phyloP scores from a whole-genome alignment of 2,797 vertebrate genomes.

The Mus caroli region DNA sequence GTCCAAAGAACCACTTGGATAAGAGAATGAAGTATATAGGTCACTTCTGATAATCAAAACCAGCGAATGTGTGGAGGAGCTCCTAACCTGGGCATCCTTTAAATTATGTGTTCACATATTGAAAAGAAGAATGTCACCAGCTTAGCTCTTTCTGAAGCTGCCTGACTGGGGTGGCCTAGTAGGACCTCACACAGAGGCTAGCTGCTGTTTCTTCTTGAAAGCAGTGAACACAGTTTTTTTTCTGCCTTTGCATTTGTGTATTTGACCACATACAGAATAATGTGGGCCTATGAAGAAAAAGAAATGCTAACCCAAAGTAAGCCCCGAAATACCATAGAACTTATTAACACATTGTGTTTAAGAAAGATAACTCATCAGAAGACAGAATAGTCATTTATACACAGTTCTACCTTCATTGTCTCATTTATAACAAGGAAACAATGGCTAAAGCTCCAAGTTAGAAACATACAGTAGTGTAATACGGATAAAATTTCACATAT shows the following conservation, averaged over 20 bases:
- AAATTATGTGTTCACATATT: slow-evolving; percentile 24
- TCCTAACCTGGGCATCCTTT: slow-evolving; percentile 39
- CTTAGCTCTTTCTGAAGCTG: slow-evolving; percentile 8
- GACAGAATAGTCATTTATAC: slow-evolving; percentile 13
- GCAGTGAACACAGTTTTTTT: not conserved
- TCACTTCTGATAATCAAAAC: slow-evolving; percentile 62
- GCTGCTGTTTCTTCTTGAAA: slow-evolving; percentile 58
- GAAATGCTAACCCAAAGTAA: slow-evolving; percentile 15
- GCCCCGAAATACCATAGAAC: slow-evolving; percentile 54
- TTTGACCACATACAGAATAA: slow-evolving; percentile 36
- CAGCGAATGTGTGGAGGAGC: not conserved
- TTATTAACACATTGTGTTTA: slow-evolving; percentile 37
- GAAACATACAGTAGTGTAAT: slow-evolving; percentile 10
- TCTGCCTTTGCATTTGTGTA: slow-evolving; percentile 33
- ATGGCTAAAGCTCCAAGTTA: slow-evolving; percentile 1
- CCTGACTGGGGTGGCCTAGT: not conserved
- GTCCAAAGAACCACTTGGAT: slow-evolving; percentile 6
- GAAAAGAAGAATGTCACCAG: slow-evolving; percentile 43
- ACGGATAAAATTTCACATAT: not conserved
- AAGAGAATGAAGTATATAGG: slow-evolving; percentile 5
- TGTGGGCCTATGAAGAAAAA: slow-evolving; percentile 57
- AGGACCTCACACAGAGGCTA: slow-evolving; percentile 21
- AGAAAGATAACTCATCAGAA: slow-evolving; percentile 31
- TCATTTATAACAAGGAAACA: not conserved
- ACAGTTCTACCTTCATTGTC: slow-evolving; percentile 41